phyloP scores from a whole-genome alignment of 23 tunicate genomes.

The Phallusia fumigata region DNA sequence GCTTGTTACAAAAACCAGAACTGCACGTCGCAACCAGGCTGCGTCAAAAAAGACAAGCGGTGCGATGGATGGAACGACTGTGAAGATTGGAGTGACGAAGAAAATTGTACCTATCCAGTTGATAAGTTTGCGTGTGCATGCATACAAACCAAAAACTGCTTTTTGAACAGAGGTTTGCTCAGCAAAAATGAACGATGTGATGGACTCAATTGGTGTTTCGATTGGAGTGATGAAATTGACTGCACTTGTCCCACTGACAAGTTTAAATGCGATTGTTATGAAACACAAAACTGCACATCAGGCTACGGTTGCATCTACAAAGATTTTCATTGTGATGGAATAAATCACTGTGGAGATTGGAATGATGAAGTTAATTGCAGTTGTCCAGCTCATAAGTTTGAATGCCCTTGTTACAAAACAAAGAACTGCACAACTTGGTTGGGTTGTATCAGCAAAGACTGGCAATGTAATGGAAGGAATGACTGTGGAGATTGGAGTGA shows the following conservation, averaged over 20 bases:
- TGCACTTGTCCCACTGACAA: neutral
- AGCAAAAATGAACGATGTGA: neutral
- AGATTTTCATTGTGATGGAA: neutral
- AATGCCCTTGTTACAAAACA: too few relatives aligned
- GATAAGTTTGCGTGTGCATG: neutral
- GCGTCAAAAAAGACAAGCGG: neutral
- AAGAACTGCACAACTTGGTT: too few relatives aligned
- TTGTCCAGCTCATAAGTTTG: too few relatives aligned
- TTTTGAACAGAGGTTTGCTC: neutral
- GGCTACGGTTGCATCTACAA: neutral
- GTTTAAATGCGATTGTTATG: neutral
- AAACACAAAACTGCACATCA: neutral
- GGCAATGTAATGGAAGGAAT: too few relatives aligned
- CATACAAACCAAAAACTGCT: neutral
- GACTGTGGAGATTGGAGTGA: too few relatives aligned
- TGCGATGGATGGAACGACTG: neutral
- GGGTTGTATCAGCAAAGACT: too few relatives aligned
- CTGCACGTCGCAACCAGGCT: neutral
- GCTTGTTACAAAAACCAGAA: neutral
- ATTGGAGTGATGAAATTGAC: conserved; percentile 3
- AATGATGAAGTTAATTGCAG: too few relatives aligned
- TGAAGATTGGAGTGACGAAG: neutral
- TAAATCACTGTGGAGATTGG: neutral
- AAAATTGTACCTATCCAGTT: neutral
- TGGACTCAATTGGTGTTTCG: neutral